phyloP scores from a whole-genome alignment of 2,113 vertebrate species.

The Actenoides lindsayi region DNA sequence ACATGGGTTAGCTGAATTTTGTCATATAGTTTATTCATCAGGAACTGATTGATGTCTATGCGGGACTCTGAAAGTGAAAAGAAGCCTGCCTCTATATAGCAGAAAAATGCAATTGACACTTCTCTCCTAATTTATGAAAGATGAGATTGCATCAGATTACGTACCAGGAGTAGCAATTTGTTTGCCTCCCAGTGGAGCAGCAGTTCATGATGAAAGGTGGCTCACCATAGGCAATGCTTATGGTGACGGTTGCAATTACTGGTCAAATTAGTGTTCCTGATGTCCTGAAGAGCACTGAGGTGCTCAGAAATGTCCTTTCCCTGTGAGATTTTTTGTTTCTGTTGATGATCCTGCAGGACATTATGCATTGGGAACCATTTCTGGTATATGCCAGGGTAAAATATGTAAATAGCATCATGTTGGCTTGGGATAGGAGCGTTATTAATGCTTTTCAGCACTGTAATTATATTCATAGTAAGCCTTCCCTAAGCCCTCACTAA shows the following conservation, averaged over 20 bases:
- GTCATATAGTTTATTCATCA: not conserved
- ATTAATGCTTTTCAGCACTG: conserved; percentile 68
- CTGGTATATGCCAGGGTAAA: conserved; percentile 51
- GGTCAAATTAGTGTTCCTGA: not conserved
- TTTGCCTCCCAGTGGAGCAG: not conserved
- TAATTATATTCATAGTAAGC: conserved; percentile 77
- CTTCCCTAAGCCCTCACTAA: conserved; percentile 66
- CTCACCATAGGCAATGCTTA: not conserved
- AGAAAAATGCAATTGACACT: conserved; percentile 5
- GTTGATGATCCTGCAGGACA: conserved; percentile 5
- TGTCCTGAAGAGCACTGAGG: conserved; percentile 2
- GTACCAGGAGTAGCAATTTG: not conserved
- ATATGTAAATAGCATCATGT: conserved; percentile 59
- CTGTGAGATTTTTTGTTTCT: conserved; percentile 22
- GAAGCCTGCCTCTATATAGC: not conserved
- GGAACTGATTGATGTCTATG: not conserved
- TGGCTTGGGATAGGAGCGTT: conserved; percentile 50
- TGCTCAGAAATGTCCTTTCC: not conserved
- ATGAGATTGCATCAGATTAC: conserved; percentile 8
- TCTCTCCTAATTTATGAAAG: not conserved
- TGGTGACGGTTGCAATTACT: not conserved
- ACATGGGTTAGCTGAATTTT: not conserved
- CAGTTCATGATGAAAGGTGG: not conserved
- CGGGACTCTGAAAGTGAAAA: not conserved
- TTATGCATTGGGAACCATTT: conserved; percentile 22